Evolutionary conservation across 2,113 vertebrate genomes (phyloP).

Genomic region (Ploceus nigricollis): DNA sequence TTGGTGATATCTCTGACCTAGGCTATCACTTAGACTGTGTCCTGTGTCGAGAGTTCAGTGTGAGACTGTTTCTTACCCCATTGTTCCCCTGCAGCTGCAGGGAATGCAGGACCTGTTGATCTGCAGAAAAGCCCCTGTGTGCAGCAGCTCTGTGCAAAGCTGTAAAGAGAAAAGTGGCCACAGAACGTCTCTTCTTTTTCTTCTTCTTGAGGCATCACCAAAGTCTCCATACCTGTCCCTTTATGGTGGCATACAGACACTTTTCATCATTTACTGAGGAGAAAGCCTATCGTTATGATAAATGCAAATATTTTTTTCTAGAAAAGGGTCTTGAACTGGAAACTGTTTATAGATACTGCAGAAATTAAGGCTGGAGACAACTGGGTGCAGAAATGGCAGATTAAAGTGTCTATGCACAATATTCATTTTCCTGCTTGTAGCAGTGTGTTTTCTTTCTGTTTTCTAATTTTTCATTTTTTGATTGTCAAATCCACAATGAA

Average conservation of each 20-base stretch:
- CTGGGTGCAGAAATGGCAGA: neutral
- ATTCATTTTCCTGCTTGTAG: neutral
- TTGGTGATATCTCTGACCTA: neutral
- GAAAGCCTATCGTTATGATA: neutral
- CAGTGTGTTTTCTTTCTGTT: neutral
- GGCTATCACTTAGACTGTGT: neutral
- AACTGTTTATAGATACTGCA: neutral
- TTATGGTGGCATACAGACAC: neutral
- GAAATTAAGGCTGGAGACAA: neutral
- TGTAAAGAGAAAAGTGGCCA: neutral
- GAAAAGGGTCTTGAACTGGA: neutral
- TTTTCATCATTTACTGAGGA: neutral
- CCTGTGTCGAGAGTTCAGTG: neutral
- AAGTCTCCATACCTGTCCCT: neutral
- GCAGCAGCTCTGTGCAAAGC: neutral
- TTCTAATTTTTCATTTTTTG: neutral
- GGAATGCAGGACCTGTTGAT: accelerated
- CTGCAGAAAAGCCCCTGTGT: neutral
- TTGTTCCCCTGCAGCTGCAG: neutral
- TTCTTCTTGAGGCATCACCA: neutral
- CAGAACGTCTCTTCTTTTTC: neutral
- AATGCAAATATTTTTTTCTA: neutral
- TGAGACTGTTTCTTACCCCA: neutral
- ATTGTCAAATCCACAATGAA: neutral
- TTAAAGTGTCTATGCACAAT: accelerated